Evolutionary conservation across 2,797 vertebrate genomes (phyloP).

Genomic region (Tachyglossus aculeatus): DNA sequence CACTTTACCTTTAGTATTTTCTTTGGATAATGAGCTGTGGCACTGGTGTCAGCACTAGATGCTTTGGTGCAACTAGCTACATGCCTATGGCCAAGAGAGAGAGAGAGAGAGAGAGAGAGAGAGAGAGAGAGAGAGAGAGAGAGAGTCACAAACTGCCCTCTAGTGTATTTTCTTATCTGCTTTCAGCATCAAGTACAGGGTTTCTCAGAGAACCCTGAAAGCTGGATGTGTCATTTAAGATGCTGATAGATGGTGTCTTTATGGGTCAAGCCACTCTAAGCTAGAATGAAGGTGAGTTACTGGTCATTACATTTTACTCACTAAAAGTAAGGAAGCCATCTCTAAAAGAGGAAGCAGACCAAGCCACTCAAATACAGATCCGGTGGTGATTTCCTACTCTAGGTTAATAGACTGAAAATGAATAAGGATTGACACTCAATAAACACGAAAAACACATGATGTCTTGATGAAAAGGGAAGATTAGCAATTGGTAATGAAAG

Average conservation of each 20-base stretch:
- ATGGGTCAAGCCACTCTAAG: neutral
- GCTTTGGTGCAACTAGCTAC: accelerated
- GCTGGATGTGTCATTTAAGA: neutral
- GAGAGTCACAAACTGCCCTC: neutral
- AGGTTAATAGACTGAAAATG: no score
- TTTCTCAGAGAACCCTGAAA: neutral
- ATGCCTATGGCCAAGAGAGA: no score
- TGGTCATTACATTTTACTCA: neutral
- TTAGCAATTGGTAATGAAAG: no score
- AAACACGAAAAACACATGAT: no score
- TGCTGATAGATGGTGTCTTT: no score
- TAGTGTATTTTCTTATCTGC: neutral
- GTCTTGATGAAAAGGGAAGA: no score
- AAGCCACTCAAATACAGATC: neutral
- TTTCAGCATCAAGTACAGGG: neutral
- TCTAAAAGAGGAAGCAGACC: neutral
- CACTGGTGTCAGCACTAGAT: neutral
- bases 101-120: no score
- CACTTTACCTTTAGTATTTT: neutral
- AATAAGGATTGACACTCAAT: no score
- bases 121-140: neutral
- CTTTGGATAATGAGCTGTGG: neutral
- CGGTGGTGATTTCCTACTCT: no score
- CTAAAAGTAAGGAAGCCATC: neutral
- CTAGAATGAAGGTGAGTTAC: neutral